Percentiles rank a stretch among this genome's conserved stretches.
Conservation (phyloP, 2,888 invertebrate species). For the Drosophila colorata region DNA sequence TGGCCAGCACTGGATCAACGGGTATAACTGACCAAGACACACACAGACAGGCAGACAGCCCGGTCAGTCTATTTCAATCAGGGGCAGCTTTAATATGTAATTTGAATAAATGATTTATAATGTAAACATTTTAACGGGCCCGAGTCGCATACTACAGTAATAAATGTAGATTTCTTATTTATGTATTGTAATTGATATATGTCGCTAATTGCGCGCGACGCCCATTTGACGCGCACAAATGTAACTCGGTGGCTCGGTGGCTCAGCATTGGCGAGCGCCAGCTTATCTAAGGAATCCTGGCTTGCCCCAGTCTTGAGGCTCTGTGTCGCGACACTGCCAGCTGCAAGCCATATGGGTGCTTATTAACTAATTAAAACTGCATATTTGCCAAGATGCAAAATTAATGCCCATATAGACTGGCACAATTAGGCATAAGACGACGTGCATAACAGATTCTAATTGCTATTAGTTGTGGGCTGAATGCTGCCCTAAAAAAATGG, state of each 20-base stretch:
- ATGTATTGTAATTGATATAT: constrained; percentile 77
- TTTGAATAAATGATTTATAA: constrained; percentile 82
- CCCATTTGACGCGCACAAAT: constrained; percentile 54
- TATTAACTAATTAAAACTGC: constrained; percentile 81
- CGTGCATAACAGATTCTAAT: constrained; percentile 14
- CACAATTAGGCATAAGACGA: constrained; percentile 39
- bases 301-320: constrained; percentile 9
- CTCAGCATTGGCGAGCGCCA: constrained; percentile 24
- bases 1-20: constrained; percentile 16
- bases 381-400: constrained; percentile 72
- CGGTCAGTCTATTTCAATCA: constrained; percentile 22
- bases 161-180: constrained; percentile 37
- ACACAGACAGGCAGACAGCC: neutral
- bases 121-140: constrained; percentile 73
- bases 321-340: constrained; percentile 50
- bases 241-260: constrained; percentile 8
- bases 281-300: constrained; percentile 75
- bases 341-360: constrained; percentile 56
- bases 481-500: constrained; percentile 34
- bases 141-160: constrained; percentile 41
- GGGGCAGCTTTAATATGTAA: constrained; percentile 61
- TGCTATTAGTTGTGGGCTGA: neutral
- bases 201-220: constrained; percentile 76
- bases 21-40: constrained; percentile 44
- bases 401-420: constrained; percentile 49